phyloP scores from a whole-genome alignment of 2,113 vertebrate genomes.

The Sinocyclocheilus grahami region DNA sequence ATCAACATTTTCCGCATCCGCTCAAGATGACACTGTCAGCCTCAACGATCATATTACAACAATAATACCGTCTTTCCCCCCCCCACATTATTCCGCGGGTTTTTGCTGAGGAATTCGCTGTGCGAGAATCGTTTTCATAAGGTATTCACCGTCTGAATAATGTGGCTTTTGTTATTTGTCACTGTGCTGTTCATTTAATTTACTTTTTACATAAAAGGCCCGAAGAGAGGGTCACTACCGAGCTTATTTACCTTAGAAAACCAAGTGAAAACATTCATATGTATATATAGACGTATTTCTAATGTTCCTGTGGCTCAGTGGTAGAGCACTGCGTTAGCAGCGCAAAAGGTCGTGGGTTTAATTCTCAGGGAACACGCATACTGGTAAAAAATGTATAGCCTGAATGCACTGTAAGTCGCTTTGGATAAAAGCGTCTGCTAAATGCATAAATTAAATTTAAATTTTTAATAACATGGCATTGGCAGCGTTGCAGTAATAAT shows the following conservation, averaged over 20 bases:
- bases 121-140: not conserved
- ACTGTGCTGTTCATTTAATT: not conserved
- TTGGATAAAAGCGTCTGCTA: no score
- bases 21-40: not conserved
- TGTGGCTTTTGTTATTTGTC: not conserved
- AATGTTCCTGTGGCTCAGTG: not conserved
- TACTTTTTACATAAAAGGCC: conserved; percentile 4
- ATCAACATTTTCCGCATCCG: not conserved
- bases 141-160: not conserved
- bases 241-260: not conserved
- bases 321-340: no score
- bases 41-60: not conserved
- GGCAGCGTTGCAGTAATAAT: not conserved
- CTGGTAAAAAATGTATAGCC: no score
- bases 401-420: no score
- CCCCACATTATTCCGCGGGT: not conserved
- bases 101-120: not conserved
- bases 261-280: not conserved
- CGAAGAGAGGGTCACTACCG: not conserved
- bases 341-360: no score
- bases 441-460: no score
- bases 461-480: not conserved
- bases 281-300: not conserved
- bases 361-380: no score
- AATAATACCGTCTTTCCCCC: not conserved